phyloP scores from a whole-genome alignment of 1,140 invertebrate species.

The Neotoxoptera formosana region DNA sequence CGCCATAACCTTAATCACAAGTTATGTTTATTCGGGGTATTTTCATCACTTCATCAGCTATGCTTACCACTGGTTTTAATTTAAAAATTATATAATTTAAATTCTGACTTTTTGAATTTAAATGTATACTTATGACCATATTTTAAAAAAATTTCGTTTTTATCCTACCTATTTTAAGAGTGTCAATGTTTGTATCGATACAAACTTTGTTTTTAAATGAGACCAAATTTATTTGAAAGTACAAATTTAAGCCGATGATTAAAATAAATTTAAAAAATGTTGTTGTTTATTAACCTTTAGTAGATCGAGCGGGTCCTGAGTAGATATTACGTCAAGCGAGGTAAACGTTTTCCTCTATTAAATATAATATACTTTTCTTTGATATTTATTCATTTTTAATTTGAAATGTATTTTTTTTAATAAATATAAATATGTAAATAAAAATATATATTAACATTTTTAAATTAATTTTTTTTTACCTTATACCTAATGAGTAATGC shows the following conservation, averaged over 20 bases:
- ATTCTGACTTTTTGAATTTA: neutral
- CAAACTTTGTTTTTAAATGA: neutral
- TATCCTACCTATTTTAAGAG: neutral
- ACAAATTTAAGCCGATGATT: neutral
- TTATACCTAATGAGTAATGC: too few species aligned
- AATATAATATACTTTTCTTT: too few species aligned
- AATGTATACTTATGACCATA: neutral
- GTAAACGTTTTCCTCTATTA: too few species aligned
- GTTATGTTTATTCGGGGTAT: neutral
- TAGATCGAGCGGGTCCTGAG: too few species aligned
- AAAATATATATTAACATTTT: too few species aligned
- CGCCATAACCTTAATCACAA: neutral
- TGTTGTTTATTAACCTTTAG: neutral
- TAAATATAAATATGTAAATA: too few species aligned
- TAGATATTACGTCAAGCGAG: too few species aligned
- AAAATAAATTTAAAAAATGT: neutral
- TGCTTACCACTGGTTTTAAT: neutral
- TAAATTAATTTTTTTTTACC: too few species aligned
- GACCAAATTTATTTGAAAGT: neutral
- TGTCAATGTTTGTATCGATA: neutral
- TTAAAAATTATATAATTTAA: neutral
- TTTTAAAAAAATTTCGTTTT: neutral
- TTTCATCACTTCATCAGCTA: neutral
- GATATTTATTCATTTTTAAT: too few species aligned
- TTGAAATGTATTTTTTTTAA: too few species aligned